Percentiles rank a stretch among this genome's conserved stretches.
Conservation (phyloP, 2,888 invertebrate species). For the Eudemis profundana region DNA sequence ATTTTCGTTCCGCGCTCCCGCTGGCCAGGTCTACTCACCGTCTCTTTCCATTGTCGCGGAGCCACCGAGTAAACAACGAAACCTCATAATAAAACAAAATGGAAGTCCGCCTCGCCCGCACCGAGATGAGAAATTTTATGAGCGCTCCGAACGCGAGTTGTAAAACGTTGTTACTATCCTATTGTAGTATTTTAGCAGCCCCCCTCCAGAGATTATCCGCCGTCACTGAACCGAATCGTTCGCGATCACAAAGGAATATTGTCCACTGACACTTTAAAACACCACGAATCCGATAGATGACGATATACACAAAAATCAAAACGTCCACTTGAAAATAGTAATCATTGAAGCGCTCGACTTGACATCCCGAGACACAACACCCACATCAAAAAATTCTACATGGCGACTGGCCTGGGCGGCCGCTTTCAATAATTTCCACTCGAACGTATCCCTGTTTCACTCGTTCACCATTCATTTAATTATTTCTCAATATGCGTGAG, state of each 20-base stretch:
- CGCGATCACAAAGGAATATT: slow-evolving; percentile 71
- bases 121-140: slow-evolving; percentile 80
- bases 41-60: slow-evolving; percentile 79
- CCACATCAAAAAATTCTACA: slow-evolving; percentile 84
- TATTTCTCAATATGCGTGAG: slow-evolving; percentile 78
- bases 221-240: slow-evolving; percentile 72
- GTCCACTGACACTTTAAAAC: slow-evolving; percentile 62
- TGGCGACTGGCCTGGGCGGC: slow-evolving; percentile 77
- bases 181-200: slow-evolving; percentile 84
- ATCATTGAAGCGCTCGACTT: slow-evolving; percentile 84
- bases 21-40: slow-evolving; percentile 72
- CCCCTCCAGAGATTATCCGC: slow-evolving; percentile 81
- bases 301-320: slow-evolving; percentile 72
- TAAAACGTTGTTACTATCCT: slow-evolving; percentile 85
- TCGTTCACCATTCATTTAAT: slow-evolving; percentile 83
- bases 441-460: slow-evolving; percentile 80
- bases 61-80: slow-evolving; percentile 79
- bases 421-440: slow-evolving; percentile 84
- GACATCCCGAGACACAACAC: slow-evolving; percentile 83
- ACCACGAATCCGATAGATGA: slow-evolving; percentile 63
- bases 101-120: slow-evolving; percentile 79
- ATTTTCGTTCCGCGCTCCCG: slow-evolving; percentile 53
- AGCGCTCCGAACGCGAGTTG: slow-evolving; percentile 74
- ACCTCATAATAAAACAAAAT: slow-evolving; percentile 84
- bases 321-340: slow-evolving; percentile 82